phyloP scores from a whole-genome alignment of 2,113 vertebrate species.

The Seriola rivoliana region DNA sequence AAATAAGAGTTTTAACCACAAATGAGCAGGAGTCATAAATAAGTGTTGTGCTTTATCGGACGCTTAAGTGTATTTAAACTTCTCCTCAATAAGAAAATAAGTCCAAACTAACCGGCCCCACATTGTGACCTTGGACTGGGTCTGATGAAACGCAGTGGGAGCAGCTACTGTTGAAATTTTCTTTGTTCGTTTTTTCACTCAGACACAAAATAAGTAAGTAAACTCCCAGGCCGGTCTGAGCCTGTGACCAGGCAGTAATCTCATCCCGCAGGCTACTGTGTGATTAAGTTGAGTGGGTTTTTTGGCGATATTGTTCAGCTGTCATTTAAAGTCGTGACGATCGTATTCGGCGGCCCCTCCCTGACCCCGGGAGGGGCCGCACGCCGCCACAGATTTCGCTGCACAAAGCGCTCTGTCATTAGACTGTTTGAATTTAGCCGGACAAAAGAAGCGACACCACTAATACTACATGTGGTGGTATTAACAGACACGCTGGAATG shows the following conservation, averaged over 20 bases:
- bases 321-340: constrained; percentile 32
- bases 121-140: not conserved
- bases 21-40: constrained; percentile 3
- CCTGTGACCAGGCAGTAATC: constrained; percentile 40
- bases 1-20: not conserved
- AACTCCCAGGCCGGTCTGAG: constrained; percentile 23
- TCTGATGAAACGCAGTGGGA: not conserved
- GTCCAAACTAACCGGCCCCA: not conserved
- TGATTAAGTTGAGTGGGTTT: constrained; percentile 60
- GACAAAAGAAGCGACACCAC: constrained; percentile 15
- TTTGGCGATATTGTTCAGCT: constrained; percentile 60
- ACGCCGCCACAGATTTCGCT: constrained; percentile 10
- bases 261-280: constrained; percentile 40
- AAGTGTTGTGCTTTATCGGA: not conserved
- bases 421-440: not conserved
- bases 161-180: constrained; percentile 21
- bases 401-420: constrained; percentile 26
- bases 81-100: not conserved
- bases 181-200: not conserved
- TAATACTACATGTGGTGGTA: not conserved
- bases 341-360: constrained; percentile 13
- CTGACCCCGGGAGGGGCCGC: constrained; percentile 48
- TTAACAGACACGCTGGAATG: not conserved
- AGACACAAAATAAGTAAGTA: not conserved
- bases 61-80: constrained; percentile 3